Percentiles rank a stretch among this genome's conserved stretches.
phyloP scores from a whole-genome alignment of 2,797 vertebrate genomes.

The Gallinago nigripennis region DNA sequence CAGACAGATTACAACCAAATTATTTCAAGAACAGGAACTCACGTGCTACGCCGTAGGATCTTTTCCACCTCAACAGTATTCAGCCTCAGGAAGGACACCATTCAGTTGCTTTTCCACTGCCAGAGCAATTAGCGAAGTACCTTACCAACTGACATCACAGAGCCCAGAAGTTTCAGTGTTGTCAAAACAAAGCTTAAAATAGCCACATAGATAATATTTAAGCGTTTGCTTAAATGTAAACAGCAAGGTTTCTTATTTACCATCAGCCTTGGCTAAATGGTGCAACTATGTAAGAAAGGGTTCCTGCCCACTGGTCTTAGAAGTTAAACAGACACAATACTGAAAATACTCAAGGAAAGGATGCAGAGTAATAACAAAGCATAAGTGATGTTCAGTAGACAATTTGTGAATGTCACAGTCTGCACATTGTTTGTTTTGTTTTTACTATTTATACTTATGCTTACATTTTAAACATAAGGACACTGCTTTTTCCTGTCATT shows the following conservation, averaged over 20 bases:
- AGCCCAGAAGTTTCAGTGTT: background rate
- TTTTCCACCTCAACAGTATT: background rate
- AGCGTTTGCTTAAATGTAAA: background rate
- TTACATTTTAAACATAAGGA: conserved; percentile 41
- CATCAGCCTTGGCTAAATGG: background rate
- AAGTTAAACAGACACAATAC: conserved; percentile 18
- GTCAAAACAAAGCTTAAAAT: conserved; percentile 46
- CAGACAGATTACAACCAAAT: background rate
- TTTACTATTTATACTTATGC: conserved; percentile 64
- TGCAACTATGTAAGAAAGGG: background rate
- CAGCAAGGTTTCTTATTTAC: background rate
- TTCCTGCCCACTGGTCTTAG: background rate
- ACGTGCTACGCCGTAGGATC: background rate
- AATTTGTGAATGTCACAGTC: background rate
- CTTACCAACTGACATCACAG: background rate
- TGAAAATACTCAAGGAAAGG: conserved; percentile 30
- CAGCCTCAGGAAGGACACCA: background rate
- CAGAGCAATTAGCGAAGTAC: background rate
- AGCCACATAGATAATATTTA: background rate
- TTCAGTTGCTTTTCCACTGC: background rate
- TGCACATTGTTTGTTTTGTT: conserved; percentile 28
- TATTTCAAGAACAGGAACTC: background rate
- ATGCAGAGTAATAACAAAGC: conserved; percentile 31
- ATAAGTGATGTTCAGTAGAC: background rate
- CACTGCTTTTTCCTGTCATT: conserved; percentile 52